Evolutionary conservation across 2,113 vertebrate genomes (phyloP).

Genomic region (Craseonycteris thonglongyai): DNA sequence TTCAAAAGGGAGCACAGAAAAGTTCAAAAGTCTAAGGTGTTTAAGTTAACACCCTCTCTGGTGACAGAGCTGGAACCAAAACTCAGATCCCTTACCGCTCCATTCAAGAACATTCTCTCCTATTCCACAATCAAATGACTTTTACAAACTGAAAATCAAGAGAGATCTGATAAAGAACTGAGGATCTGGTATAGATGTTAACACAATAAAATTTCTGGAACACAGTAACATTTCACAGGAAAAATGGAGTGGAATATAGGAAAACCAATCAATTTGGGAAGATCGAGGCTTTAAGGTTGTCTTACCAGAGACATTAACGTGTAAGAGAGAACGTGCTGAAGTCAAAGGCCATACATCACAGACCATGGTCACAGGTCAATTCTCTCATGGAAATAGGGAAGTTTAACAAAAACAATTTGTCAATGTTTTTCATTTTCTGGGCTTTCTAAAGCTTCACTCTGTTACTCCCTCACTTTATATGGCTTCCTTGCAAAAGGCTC

Average conservation of each 20-base stretch:
- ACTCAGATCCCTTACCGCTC: not conserved
- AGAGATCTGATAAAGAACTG: not conserved
- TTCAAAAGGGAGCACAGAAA: not conserved
- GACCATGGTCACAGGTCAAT: not conserved
- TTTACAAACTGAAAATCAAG: not conserved
- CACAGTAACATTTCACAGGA: not conserved
- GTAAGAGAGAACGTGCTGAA: not conserved
- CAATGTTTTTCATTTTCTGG: slow-evolving; percentile 35
- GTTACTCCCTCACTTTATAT: slow-evolving; percentile 58
- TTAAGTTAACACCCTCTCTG: not conserved
- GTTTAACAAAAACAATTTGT: slow-evolving; percentile 55
- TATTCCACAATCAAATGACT: not conserved
- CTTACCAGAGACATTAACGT: not conserved
- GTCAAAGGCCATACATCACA: not conserved
- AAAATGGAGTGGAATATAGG: not conserved
- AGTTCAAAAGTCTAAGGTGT: not conserved
- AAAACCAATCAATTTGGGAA: not conserved
- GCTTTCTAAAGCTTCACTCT: slow-evolving; percentile 26
- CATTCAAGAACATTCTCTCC: not conserved
- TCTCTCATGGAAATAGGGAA: slow-evolving; percentile 10
- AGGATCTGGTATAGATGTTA: not conserved
- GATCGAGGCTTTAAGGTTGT: not conserved
- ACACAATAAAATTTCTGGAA: not conserved
- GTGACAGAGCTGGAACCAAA: not conserved
- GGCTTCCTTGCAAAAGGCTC: slow-evolving; percentile 44